A percentile compares a stretch with the other conserved stretches of the same genome.
Evolutionary conservation across 2,113 vertebrate species (phyloP).

Genomic region (Arvicanthis niloticus): DNA sequence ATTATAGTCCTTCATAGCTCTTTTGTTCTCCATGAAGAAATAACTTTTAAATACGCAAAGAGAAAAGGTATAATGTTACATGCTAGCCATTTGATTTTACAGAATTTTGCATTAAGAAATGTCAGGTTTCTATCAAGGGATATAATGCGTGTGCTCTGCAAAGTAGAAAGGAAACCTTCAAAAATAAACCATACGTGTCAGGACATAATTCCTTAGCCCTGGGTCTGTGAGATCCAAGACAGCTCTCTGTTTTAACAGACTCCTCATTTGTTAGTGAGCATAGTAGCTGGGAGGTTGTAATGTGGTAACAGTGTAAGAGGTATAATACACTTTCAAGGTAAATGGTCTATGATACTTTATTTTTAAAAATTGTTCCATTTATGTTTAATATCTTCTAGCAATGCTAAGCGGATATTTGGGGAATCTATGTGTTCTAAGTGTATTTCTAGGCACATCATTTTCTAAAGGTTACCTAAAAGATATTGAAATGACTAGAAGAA

Average conservation of each 20-base stretch:
- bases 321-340: background rate
- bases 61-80: background rate
- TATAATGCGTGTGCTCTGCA: background rate
- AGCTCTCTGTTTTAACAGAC: background rate
- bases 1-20: background rate
- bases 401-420: background rate
- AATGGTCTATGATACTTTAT: conserved; percentile 41
- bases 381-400: conserved; percentile 18
- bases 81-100: background rate
- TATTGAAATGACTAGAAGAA: conserved; percentile 9
- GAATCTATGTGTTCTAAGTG: background rate
- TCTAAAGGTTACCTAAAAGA: conserved; percentile 16
- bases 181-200: background rate
- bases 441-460: background rate
- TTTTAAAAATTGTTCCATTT: conserved; percentile 56
- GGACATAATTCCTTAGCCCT: background rate
- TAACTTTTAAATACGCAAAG: conserved; percentile 45
- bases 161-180: background rate
- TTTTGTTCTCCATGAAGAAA: conserved; percentile 39
- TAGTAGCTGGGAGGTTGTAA: background rate
- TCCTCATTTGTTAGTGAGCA: background rate
- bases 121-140: background rate
- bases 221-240: background rate
- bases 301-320: background rate
- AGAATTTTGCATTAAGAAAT: background rate